phyloP scores from a whole-genome alignment of 2,113 vertebrate genomes.

The Hymenochirus boettgeri region DNA sequence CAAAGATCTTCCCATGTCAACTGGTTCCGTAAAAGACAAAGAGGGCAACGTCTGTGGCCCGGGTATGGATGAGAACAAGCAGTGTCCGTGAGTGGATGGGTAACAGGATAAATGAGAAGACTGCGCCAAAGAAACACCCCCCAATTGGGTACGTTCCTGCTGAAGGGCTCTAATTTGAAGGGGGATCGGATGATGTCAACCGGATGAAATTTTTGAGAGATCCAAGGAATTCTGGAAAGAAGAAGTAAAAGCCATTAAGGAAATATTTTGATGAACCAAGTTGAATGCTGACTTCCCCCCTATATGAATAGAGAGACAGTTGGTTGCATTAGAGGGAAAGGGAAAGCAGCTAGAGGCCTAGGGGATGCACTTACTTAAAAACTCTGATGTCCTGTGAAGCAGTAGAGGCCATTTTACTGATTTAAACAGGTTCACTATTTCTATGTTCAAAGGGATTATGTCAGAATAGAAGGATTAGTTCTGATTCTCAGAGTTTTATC shows the following conservation, averaged over 20 bases:
- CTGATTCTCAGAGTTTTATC: background rate
- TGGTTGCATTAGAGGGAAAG: slow-evolving; percentile 73
- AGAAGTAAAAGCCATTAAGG: slow-evolving; percentile 77
- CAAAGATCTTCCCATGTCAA: slow-evolving; percentile 97
- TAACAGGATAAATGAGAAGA: slow-evolving; percentile 68
- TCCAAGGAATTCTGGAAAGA: slow-evolving; percentile 85
- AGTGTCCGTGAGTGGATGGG: slow-evolving; percentile 96
- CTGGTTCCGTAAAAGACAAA: slow-evolving; percentile 91
- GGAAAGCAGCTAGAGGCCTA: slow-evolving; percentile 69
- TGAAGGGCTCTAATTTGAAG: slow-evolving; percentile 67
- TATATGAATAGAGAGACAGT: slow-evolving; percentile 68
- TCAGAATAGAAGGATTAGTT: no score
- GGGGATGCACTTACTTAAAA: background rate
- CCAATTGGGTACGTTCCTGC: slow-evolving; percentile 83
- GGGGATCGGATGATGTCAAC: slow-evolving; percentile 65
- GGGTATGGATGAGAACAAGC: slow-evolving; percentile 90
- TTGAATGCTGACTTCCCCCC: slow-evolving; percentile 88
- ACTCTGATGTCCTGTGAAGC: no score
- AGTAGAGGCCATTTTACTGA: background rate
- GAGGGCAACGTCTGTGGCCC: slow-evolving; percentile 87
- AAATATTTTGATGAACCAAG: slow-evolving; percentile 78
- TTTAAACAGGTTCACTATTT: background rate
- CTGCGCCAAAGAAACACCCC: slow-evolving; percentile 59
- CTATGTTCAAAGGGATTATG: no score
- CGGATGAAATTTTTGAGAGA: slow-evolving; percentile 72